Evolutionary conservation across 2,797 vertebrate genomes (phyloP).

Genomic region (Sebastes nivosus): DNA sequence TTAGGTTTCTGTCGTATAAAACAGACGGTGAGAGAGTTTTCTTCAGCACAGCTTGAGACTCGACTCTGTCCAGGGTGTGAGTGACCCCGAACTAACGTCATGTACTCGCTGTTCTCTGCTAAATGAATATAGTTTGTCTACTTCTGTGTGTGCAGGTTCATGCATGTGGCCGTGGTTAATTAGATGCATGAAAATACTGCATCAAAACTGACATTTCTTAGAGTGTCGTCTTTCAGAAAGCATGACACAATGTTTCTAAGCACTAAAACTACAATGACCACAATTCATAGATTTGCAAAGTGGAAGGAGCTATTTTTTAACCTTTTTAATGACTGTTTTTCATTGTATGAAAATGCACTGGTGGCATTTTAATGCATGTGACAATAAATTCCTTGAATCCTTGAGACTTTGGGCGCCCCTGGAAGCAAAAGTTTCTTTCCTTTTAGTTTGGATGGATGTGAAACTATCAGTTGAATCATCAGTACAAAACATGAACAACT

Average conservation of each 20-base stretch:
- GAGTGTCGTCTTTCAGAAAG: background rate
- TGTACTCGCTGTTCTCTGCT: background rate
- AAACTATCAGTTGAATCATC: background rate
- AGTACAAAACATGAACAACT: background rate
- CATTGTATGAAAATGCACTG: background rate
- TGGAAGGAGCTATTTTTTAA: background rate
- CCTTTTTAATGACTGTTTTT: background rate
- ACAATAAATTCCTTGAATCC: background rate
- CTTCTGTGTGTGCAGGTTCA: background rate
- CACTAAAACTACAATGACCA: background rate
- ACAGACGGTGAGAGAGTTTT: slow-evolving; percentile 4
- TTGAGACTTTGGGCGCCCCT: background rate
- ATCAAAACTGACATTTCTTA: background rate
- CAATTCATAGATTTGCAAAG: background rate
- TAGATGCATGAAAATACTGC: background rate
- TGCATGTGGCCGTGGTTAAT: background rate
- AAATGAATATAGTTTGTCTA: background rate
- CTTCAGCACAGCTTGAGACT: slow-evolving; percentile 7
- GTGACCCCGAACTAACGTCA: background rate
- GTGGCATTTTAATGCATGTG: background rate
- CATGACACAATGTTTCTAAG: background rate
- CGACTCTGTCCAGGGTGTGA: background rate
- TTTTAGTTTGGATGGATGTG: background rate
- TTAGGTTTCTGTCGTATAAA: slow-evolving; percentile 45
- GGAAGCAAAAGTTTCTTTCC: too few species aligned